Evolutionary conservation across 2,888 invertebrate genomes (phyloP).

Genomic region (Pandemis cinnamomeana): DNA sequence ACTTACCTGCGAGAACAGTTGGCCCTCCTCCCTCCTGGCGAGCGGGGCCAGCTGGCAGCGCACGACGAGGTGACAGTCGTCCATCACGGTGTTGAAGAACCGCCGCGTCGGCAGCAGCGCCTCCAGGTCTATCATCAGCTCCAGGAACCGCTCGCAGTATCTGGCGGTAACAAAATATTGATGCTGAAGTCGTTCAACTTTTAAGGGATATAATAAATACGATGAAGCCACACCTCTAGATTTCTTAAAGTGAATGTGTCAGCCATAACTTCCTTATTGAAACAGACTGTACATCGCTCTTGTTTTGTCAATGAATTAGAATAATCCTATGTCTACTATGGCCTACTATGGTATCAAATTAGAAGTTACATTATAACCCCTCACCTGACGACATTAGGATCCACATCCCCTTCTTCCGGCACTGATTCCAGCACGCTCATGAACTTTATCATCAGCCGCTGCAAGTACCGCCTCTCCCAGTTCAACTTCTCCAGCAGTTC

Average conservation of each 20-base stretch:
- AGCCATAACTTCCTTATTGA: too few relatives aligned
- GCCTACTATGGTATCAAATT: too few relatives aligned
- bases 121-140: conserved; percentile 98
- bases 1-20: conserved; percentile 95
- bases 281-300: not conserved
- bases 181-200: not conserved
- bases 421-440: conserved; percentile 91
- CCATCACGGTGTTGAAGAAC: conserved; percentile 98
- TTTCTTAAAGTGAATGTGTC: too few relatives aligned
- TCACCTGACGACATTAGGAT: conserved; percentile 82
- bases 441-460: conserved; percentile 93
- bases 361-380: not conserved
- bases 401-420: conserved; percentile 85
- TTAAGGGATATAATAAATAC: too few relatives aligned
- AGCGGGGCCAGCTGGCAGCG: conserved; percentile 93
- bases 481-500: conserved; percentile 87
- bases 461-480: conserved; percentile 95
- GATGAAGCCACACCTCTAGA: too few relatives aligned
- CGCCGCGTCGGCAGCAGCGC: conserved; percentile 97
- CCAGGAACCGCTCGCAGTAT: conserved; percentile 98
- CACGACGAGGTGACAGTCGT: conserved; percentile 97
- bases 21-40: conserved; percentile 90
- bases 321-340: too few relatives aligned
- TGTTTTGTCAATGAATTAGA: too few relatives aligned
- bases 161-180: conserved; percentile 54